Conservation (phyloP, 2,888 invertebrate genomes). For the Lucinisca nassula region DNA sequence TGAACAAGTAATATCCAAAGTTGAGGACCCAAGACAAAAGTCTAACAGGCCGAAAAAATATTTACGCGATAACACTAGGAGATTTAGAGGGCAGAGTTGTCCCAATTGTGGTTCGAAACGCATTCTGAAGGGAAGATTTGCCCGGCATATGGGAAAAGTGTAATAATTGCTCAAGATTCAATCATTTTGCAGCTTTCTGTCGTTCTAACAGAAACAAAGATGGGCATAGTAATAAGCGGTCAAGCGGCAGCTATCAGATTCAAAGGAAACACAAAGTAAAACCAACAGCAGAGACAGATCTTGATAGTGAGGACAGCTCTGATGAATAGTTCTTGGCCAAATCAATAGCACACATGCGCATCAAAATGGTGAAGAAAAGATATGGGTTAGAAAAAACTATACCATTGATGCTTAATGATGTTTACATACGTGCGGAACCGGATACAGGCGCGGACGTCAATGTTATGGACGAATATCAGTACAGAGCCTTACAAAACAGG, state of each 20-base stretch:
- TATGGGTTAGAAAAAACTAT: neutral
- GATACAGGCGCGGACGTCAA: too few species aligned
- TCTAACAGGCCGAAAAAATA: too few species aligned
- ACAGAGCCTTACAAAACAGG: conserved; percentile 3
- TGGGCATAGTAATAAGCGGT: neutral
- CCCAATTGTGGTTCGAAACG: too few species aligned
- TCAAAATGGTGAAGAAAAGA: neutral
- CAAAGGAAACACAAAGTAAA: neutral
- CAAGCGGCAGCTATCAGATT: neutral
- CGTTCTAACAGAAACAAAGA: neutral
- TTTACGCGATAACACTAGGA: too few species aligned
- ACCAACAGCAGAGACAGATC: neutral
- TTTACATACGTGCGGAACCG: conserved; percentile 23
- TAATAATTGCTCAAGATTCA: neutral
- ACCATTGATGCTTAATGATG: conserved; percentile 12
- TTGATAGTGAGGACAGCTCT: neutral
- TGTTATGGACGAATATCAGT: conserved; percentile 29
- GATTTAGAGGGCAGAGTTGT: too few species aligned
- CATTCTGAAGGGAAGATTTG: neutral
- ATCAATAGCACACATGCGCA: neutral
- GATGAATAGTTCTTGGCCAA: neutral
- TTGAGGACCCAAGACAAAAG: too few species aligned
- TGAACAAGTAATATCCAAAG: too few species aligned
- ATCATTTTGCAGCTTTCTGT: too few species aligned
- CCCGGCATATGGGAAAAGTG: neutral